These are phyloP conservation scores for Macrobrachium nipponense DNA, from an alignment of 1,140 invertebrate genomes.

Conservation along the genomic window DNA sequence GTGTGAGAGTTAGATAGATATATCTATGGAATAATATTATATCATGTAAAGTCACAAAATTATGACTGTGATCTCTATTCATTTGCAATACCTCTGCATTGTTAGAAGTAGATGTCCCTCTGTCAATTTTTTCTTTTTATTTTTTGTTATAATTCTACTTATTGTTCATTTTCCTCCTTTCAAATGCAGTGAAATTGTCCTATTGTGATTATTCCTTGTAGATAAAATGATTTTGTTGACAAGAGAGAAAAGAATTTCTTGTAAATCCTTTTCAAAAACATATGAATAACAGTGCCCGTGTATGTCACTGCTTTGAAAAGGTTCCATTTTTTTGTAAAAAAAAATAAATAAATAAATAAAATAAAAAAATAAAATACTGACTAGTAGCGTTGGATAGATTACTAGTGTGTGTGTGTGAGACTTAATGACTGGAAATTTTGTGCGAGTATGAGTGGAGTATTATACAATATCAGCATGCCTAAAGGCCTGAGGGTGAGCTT, in stretches of 20 bases:
- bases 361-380: too few relatives aligned
- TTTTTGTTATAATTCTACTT: conserved; percentile 14
- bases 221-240: too few relatives aligned
- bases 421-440: background rate
- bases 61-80: conserved; percentile 60
- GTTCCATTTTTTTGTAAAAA: conserved; percentile 39
- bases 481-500: too few relatives aligned
- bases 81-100: conserved; percentile 58
- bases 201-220: conserved; percentile 9
- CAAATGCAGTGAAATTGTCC: conserved; percentile 12
- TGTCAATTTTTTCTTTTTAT: conserved; percentile 22
- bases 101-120: conserved; percentile 46
- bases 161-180: conserved; percentile 21
- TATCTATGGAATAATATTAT: conserved; percentile 47
- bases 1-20: conserved; percentile 74
- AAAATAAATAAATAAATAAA: conserved; percentile 21
- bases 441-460: conserved; percentile 15
- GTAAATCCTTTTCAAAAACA: conserved; percentile 4
- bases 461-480: too few relatives aligned
- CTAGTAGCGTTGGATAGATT: conserved; percentile 19
- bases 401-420: conserved; percentile 12
- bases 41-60: conserved; percentile 59
- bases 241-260: too few relatives aligned
- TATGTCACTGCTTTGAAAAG: conserved; percentile 27
- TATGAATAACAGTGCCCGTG: conserved; percentile 29